Percentiles rank a stretch among this genome's conserved stretches.
Evolutionary conservation across 37 sponge, comb jelly and placozoan genomes (phyloP).

Genomic region (Theonella swinhoei): DNA sequence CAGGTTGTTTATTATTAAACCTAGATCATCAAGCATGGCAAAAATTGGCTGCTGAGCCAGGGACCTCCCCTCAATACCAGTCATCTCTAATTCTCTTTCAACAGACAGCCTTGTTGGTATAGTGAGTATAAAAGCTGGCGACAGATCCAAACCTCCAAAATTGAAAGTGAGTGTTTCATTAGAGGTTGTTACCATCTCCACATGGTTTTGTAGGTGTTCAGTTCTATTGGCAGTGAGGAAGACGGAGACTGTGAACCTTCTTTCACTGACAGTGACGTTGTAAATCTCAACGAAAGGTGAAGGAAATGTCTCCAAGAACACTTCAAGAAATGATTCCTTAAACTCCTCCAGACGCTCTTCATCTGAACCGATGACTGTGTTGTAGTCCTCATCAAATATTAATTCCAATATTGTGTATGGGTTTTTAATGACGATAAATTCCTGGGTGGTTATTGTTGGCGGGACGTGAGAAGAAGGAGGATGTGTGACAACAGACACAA

Average conservation of each 20-base stretch:
- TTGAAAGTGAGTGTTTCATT: slow-evolving; percentile 17
- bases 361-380: background rate
- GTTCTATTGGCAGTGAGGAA: slow-evolving; percentile 25
- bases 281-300: background rate
- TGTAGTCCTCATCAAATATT: slow-evolving; percentile 39
- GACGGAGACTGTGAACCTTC: slow-evolving; percentile 48
- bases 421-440: slow-evolving; percentile 1
- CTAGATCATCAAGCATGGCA: slow-evolving; percentile 55
- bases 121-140: slow-evolving; percentile 22
- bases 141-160: slow-evolving; percentile 18
- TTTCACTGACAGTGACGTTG: slow-evolving; percentile 23
- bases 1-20: slow-evolving; percentile 32
- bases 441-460: background rate
- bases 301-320: background rate
- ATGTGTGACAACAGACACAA: slow-evolving; percentile 31
- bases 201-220: background rate
- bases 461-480: slow-evolving; percentile 31
- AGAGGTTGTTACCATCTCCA: background rate
- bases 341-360: slow-evolving; percentile 10
- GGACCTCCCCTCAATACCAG: too few relatives aligned
- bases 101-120: too few relatives aligned
- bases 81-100: too few relatives aligned
- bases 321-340: slow-evolving; percentile 2
- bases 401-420: slow-evolving; percentile 25
- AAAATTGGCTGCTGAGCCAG: background rate